Evolutionary conservation across 2,888 invertebrate genomes (phyloP), one percentile per base, ranked within the genome.

Genomic region (Zygothrica quintamaculata): DNA sequence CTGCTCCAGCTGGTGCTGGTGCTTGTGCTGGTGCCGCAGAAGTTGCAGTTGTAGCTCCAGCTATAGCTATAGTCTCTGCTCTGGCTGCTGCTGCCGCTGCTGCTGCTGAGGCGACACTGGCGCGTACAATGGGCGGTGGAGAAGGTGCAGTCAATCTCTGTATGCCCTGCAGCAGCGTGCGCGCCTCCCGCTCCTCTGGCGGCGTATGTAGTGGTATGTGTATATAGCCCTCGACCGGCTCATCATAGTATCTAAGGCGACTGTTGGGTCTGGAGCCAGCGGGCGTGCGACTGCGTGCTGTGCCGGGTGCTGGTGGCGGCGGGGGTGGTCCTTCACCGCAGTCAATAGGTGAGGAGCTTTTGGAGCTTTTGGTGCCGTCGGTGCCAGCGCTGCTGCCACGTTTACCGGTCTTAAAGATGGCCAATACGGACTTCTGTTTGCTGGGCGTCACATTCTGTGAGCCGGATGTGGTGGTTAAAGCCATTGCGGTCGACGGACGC

Each of bases 201-300:
- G 95, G 95, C n/a, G 95, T 95, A 68, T 94, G 95, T 57, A 95
- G 89, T 0, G 95, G 95, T 77, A 95, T 95, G 69, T 95, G 93
- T 51, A 95, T 94, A 43, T 92, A 92, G 0, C 94, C 94, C 76
- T 94, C 93, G 33, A 93, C 91, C 0, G 94, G 92, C 42, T 93
- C 92, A 74, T 95, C 95, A 84, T 94, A 94, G 88, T 94, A 94
- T 67, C 93, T 92, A 36, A 92, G 73, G 4, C 90, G 87, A 53
- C 90, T 90, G 8, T 88, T 87, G 8, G 91, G 90, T 0, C 90
- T 73, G 0, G 90, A 90, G 0, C 87, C 77, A 0, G 77, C 90
- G 1, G 92, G 92, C 1, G 91, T 90, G 15, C 92, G 92, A 18
- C 92, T 92, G 61, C 93, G 73, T 36, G 39, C 46, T 4, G 87